Percentiles rank a stretch among this genome's conserved stretches.
Evolutionary conservation across 2,113 vertebrate species (phyloP).

Genomic region (Arizona elegans): DNA sequence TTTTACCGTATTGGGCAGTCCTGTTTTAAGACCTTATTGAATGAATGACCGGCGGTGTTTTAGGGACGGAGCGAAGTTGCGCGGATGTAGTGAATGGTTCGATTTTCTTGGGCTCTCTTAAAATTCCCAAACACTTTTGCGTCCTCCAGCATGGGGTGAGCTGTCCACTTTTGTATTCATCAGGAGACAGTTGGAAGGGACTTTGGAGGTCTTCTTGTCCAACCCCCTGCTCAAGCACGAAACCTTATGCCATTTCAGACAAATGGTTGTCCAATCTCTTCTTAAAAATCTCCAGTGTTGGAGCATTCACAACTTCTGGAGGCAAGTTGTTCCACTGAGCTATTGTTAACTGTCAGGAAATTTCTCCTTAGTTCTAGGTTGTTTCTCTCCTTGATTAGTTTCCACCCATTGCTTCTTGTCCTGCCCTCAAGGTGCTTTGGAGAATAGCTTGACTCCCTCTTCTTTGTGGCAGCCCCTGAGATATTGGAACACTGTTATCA

Average conservation of each 20-base stretch:
- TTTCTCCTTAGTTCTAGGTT: neutral
- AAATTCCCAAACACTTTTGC: neutral
- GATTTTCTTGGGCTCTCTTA: neutral
- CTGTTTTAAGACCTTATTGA: neutral
- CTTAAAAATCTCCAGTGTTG: no score
- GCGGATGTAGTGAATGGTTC: neutral
- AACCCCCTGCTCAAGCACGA: neutral
- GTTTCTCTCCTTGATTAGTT: neutral
- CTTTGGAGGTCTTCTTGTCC: neutral
- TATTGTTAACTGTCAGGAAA: neutral
- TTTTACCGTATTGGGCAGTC: neutral
- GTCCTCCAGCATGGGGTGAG: neutral
- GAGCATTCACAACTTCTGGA: no score
- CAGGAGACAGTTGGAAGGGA: neutral
- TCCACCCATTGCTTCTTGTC: neutral
- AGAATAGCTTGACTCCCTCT: neutral
- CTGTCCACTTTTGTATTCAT: neutral
- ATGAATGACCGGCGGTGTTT: neutral
- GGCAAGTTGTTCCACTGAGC: neutral
- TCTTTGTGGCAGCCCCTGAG: neutral
- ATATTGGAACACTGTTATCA: neutral
- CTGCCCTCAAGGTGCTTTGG: neutral
- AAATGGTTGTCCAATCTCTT: no score
- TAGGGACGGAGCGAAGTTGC: neutral
- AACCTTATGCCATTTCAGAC: neutral